Conservation (phyloP, 35 echinoderm and acorn worm genomes). For the Stichopus chloronotus region DNA sequence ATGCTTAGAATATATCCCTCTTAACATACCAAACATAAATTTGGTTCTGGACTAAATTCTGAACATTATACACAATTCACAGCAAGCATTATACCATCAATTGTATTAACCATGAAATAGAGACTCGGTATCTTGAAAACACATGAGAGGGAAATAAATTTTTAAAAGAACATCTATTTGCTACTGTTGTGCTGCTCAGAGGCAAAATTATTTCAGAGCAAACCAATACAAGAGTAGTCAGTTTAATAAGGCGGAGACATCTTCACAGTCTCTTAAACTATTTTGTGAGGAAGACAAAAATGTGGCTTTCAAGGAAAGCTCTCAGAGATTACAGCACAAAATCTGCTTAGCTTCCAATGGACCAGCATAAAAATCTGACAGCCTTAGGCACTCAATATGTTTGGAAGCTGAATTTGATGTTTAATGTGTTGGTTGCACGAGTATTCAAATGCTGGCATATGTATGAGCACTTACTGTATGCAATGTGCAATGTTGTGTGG, state of each 20-base stretch:
- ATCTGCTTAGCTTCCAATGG: neutral
- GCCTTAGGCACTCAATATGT: neutral
- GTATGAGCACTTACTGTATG: no score
- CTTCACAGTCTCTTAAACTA: neutral
- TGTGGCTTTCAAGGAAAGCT: neutral
- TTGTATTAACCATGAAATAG: no score
- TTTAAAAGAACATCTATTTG: no score
- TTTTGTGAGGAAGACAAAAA: neutral
- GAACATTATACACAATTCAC: no score
- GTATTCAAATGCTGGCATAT: neutral
- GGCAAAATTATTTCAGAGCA: neutral
- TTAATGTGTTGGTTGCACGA: neutral
- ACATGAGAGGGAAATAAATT: no score
- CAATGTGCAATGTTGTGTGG: no score
- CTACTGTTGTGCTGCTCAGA: neutral
- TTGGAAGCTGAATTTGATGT: neutral
- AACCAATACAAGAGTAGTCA: neutral
- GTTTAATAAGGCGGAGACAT: neutral
- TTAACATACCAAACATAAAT: no score
- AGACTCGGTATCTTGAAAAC: no score
- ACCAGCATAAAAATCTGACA: neutral
- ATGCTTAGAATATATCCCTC: no score
- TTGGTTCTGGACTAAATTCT: no score
- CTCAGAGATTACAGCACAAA: neutral
- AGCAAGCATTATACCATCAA: no score